Conservation (phyloP, 2,888 invertebrate species). For the Aproaerema taeniolella region DNA sequence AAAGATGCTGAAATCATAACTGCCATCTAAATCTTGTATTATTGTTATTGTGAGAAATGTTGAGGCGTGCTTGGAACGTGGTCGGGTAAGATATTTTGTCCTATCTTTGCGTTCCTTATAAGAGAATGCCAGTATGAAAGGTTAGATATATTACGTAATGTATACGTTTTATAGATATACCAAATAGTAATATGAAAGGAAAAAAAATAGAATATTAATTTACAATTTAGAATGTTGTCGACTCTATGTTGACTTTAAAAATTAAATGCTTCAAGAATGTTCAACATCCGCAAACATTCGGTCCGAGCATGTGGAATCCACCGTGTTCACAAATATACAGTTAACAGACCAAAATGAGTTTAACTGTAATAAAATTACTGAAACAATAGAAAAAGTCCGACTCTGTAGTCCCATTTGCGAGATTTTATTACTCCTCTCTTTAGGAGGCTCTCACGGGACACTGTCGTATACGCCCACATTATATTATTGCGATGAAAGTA, state of each 20-base stretch:
- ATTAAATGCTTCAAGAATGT: constrained; percentile 21
- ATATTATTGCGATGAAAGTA: constrained; percentile 12
- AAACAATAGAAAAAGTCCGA: constrained; percentile 14
- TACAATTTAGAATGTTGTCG: too few relatives aligned
- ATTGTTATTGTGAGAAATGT: constrained; percentile 4
- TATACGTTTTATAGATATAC: neutral
- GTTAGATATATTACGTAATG: too few relatives aligned
- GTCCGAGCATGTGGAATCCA: neutral
- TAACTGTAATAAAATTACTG: constrained; percentile 14
- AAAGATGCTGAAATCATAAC: constrained; percentile 2
- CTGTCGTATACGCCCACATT: neutral
- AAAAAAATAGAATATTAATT: too few relatives aligned
- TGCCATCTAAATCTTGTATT: constrained; percentile 7
- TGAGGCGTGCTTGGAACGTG: neutral
- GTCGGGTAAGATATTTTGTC: neutral
- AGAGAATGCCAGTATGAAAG: too few relatives aligned
- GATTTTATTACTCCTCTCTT: constrained; percentile 16
- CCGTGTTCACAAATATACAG: neutral
- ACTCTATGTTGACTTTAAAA: neutral
- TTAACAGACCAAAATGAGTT: constrained; percentile 9
- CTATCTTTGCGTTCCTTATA: neutral
- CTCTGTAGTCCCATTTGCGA: constrained; percentile 14
- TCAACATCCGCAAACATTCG: constrained; percentile 21
- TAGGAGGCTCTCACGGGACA: constrained; percentile 9
- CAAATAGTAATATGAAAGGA: neutral